These are phyloP conservation scores for Hippotragus niger DNA, from an alignment of 2,113 vertebrate genomes.

Conservation along the genomic window DNA sequence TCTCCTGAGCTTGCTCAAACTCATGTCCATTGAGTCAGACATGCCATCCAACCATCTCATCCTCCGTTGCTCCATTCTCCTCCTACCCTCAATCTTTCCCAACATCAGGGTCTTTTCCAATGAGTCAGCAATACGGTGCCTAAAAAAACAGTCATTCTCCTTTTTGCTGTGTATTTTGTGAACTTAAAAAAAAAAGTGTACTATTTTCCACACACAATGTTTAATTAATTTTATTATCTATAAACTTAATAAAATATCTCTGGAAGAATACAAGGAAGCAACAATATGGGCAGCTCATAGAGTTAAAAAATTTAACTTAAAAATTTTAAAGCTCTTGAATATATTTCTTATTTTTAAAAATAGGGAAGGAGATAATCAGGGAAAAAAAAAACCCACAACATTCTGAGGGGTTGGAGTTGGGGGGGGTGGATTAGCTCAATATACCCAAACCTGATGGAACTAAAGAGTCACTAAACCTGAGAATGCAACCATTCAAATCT, in stretches of 20 bases:
- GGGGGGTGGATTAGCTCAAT: not conserved
- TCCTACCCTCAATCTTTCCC: not conserved
- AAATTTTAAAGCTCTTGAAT: not conserved
- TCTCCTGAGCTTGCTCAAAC: not conserved
- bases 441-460: not conserved
- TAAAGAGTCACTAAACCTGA: not conserved
- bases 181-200: not conserved
- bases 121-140: not conserved
- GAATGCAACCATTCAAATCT: not conserved
- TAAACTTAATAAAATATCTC: not conserved
- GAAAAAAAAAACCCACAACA: rapidly evolving
- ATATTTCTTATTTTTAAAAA: not conserved
- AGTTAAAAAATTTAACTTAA: not conserved
- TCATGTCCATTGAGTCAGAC: not conserved
- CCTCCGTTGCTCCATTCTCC: not conserved
- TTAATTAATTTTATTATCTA: not conserved
- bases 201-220: not conserved
- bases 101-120: not conserved
- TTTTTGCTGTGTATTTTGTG: not conserved
- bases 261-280: not conserved
- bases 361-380: not conserved
- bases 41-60: not conserved
- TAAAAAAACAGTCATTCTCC: not conserved
- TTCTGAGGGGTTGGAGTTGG: not conserved
- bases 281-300: too few relatives aligned